Conservation (phyloP, 2,888 invertebrate species). For the Fragum fragum region DNA sequence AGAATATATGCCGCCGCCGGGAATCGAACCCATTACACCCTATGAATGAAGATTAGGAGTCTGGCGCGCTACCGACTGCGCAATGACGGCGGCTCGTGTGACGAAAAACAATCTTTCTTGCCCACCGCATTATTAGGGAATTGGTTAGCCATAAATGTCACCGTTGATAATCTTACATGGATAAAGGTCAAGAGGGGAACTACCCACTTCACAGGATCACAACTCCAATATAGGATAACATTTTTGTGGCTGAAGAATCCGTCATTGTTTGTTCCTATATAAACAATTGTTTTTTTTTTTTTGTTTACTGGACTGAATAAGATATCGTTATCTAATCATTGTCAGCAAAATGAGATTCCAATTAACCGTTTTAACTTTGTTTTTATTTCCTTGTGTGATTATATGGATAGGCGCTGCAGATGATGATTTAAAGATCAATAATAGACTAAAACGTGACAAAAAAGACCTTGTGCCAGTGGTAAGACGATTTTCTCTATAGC, state of each 20-base stretch:
- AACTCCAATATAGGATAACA: background rate
- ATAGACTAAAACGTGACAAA: too few species aligned
- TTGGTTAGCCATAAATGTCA: background rate
- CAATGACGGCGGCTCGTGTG: too few species aligned
- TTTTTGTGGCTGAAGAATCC: background rate
- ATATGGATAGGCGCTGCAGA: background rate
- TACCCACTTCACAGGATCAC: background rate
- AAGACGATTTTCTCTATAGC: background rate
- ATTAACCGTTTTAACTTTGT: too few species aligned
- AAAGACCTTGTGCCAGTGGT: background rate
- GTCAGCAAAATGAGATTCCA: background rate
- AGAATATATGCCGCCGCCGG: too few species aligned
- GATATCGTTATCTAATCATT: background rate
- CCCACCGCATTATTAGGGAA: too few species aligned
- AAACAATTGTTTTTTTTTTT: background rate
- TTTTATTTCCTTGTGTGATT: too few species aligned
- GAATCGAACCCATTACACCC: too few species aligned
- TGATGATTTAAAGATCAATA: background rate
- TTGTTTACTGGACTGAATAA: background rate
- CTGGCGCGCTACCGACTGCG: too few species aligned
- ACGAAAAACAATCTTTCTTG: too few species aligned
- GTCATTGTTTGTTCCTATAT: background rate
- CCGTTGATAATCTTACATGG: background rate
- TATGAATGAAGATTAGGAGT: too few species aligned
- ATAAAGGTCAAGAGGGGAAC: slow-evolving; percentile 3